phyloP scores from a whole-genome alignment of 1,140 invertebrate species.

The Helicoverpa armigera region DNA sequence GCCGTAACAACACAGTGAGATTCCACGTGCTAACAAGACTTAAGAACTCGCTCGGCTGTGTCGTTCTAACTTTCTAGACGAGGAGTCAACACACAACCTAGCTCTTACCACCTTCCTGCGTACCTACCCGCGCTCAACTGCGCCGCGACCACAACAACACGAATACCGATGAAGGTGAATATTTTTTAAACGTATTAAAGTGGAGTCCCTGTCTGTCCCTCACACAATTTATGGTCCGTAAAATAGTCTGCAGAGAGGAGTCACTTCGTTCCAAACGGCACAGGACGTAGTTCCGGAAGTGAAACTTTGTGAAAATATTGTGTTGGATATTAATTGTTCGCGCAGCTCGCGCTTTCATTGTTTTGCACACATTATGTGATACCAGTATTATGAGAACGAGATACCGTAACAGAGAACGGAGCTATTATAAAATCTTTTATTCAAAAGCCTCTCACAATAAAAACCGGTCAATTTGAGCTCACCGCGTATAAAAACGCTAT shows the following conservation, averaged over 20 bases:
- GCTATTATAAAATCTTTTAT: conserved; percentile 47
- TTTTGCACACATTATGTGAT: conserved; percentile 61
- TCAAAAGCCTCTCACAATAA: conserved; percentile 47
- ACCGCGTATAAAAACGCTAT: conserved; percentile 48
- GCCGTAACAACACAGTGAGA: conserved; percentile 57
- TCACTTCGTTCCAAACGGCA: conserved; percentile 71
- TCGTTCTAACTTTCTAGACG: conserved; percentile 66
- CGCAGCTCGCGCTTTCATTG: conserved; percentile 59
- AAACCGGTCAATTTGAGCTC: conserved; percentile 48
- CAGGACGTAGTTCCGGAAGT: conserved; percentile 63
- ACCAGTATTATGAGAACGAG: conserved; percentile 41
- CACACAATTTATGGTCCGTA: conserved; percentile 66
- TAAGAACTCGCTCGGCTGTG: conserved; percentile 56
- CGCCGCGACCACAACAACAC: conserved; percentile 35
- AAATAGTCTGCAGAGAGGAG: conserved; percentile 71
- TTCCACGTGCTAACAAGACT: conserved; percentile 59
- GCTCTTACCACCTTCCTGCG: not conserved
- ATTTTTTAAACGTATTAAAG: conserved; percentile 54
- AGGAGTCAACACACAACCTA: conserved; percentile 58
- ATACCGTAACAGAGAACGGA: conserved; percentile 28
- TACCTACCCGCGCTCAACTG: not conserved
- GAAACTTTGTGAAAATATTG: conserved; percentile 79
- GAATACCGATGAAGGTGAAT: conserved; percentile 55
- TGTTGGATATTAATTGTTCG: conserved; percentile 73
- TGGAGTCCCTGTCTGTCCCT: conserved; percentile 59